phyloP scores from a whole-genome alignment of 2,113 vertebrate genomes.

The Chascanopsetta lugubris region DNA sequence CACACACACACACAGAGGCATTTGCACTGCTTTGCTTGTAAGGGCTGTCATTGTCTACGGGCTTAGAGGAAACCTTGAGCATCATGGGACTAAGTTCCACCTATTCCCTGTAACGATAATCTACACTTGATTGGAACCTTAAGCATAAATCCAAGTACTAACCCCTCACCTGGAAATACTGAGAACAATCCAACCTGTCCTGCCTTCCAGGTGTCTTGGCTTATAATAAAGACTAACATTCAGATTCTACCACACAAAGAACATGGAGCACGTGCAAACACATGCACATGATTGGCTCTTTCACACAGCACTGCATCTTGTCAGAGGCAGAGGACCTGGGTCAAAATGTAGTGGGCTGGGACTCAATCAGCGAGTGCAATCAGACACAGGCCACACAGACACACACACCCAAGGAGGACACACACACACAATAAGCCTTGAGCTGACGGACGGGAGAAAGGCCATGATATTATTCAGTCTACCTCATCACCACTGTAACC shows the following conservation, averaged over 20 bases:
- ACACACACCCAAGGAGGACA: conserved; percentile 48
- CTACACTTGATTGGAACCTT: not conserved
- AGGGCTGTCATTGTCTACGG: conserved; percentile 32
- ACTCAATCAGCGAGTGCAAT: conserved; percentile 76
- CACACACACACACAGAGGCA: not conserved
- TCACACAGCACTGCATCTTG: conserved; percentile 68
- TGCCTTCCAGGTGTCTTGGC: not conserved
- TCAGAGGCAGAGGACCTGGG: conserved; percentile 70
- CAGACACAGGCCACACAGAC: conserved; percentile 62
- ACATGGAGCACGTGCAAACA: not conserved
- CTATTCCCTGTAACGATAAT: conserved; percentile 7
- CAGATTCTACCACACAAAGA: too few species aligned
- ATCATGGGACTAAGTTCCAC: conserved; percentile 5
- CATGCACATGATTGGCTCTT: conserved; percentile 11
- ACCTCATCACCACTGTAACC: conserved; percentile 68
- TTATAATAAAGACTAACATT: too few species aligned
- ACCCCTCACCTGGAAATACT: not conserved
- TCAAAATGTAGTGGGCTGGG: conserved; percentile 63
- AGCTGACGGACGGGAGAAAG: conserved; percentile 65
- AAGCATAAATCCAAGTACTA: not conserved
- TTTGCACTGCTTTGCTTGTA: conserved; percentile 42
- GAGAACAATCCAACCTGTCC: too few species aligned
- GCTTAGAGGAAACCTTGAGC: conserved; percentile 15
- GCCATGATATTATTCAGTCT: conserved; percentile 76
- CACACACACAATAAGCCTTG: conserved; percentile 65